Conservation (phyloP, 2,888 invertebrate genomes). For the Willowsia nigromaculata region DNA sequence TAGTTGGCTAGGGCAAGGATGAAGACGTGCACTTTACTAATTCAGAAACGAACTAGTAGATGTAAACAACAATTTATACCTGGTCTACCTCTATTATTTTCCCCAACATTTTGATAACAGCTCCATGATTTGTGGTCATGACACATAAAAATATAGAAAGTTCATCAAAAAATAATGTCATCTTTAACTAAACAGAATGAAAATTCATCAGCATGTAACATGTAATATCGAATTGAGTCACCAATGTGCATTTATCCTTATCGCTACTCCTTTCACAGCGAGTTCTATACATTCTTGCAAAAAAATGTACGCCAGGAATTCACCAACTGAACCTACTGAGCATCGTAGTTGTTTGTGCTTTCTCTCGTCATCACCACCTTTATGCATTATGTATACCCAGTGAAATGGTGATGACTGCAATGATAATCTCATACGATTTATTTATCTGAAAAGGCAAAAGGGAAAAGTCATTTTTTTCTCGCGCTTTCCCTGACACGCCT, state of each 20-base stretch:
- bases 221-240: too few species aligned
- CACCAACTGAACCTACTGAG: neutral
- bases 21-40: neutral
- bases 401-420: slow-evolving; percentile 20
- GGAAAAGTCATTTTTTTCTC: neutral
- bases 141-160: neutral
- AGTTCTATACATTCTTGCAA: neutral
- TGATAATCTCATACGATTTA: slow-evolving; percentile 14
- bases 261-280: neutral
- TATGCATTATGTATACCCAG: neutral
- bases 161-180: neutral
- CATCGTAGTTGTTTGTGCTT: neutral
- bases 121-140: neutral
- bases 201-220: too few species aligned
- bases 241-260: neutral
- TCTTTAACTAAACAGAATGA: too few species aligned
- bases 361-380: neutral
- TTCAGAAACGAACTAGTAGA: neutral
- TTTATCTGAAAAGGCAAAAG: neutral
- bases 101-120: neutral
- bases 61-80: too few species aligned
- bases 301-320: too few species aligned
- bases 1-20: neutral
- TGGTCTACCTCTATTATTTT: too few species aligned
- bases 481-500: slow-evolving; percentile 1